Evolutionary conservation across 2,797 vertebrate genomes (phyloP).

Genomic region (Xerus rutilus): DNA sequence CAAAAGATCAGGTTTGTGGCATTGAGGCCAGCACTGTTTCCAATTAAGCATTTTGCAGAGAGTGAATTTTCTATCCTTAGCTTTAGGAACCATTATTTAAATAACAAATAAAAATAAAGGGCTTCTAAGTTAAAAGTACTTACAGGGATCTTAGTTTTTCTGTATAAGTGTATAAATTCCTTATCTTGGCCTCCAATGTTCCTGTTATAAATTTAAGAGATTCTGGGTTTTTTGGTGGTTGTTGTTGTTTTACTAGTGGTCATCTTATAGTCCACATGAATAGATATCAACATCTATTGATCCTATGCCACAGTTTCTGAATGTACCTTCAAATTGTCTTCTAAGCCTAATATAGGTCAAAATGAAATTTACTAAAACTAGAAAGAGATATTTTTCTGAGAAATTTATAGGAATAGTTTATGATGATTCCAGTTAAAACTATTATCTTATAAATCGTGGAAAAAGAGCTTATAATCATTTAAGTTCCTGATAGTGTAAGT

Average conservation of each 20-base stretch:
- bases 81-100: constrained; percentile 36
- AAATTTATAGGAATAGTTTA: background rate
- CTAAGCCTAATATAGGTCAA: background rate
- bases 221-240: background rate
- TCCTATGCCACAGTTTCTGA: background rate
- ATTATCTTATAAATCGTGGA: background rate
- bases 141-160: constrained; percentile 21
- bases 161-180: background rate
- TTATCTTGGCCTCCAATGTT: background rate
- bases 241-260: background rate
- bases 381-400: background rate
- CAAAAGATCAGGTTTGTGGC: background rate
- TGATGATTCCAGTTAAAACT: background rate
- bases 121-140: background rate
- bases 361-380: background rate
- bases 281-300: constrained; percentile 24
- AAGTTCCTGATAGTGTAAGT: background rate
- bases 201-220: background rate
- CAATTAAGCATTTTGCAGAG: constrained; percentile 31
- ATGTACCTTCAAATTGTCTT: background rate
- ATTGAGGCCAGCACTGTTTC: background rate
- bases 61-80: background rate
- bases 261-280: background rate
- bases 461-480: background rate
- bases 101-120: constrained; percentile 47